phyloP scores from a whole-genome alignment of 2,888 invertebrate genomes.

The Eurytoma adleriae region DNA sequence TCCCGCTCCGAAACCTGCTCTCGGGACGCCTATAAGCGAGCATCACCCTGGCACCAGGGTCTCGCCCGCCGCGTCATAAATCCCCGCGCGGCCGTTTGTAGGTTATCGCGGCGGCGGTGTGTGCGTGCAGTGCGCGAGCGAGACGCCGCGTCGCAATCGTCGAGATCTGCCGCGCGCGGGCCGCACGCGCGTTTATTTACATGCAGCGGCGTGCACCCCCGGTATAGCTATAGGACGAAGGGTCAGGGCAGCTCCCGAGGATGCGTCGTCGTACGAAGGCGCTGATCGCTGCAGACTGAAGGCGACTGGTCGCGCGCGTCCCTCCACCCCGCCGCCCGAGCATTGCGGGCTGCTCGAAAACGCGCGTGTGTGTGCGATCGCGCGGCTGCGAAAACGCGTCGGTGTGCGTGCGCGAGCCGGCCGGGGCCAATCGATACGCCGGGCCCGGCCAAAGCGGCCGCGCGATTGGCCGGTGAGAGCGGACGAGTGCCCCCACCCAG shows the following conservation, averaged over 20 bases:
- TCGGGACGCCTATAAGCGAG: not conserved
- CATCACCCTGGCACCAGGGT: not conserved
- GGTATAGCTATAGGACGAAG: too few species aligned
- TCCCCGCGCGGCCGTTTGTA: not conserved
- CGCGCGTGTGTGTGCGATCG: not conserved
- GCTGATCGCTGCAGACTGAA: not conserved
- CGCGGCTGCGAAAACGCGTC: not conserved
- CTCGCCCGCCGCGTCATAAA: not conserved
- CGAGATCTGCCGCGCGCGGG: too few species aligned
- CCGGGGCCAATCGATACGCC: constrained; percentile 54
- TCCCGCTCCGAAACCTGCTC: too few species aligned
- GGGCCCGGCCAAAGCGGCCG: constrained; percentile 1
- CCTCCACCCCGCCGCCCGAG: not conserved
- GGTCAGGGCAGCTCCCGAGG: not conserved
- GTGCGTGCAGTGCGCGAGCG: not conserved
- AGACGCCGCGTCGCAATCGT: too few species aligned
- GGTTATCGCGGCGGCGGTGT: not conserved
- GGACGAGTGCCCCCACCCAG: too few species aligned
- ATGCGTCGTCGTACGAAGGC: not conserved
- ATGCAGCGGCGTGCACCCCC: not conserved
- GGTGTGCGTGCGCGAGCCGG: not conserved
- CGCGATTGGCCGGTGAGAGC: constrained; percentile 34
- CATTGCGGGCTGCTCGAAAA: not conserved
- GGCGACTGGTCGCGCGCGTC: not conserved
- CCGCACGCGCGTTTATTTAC: not conserved